Base-by-base conservation (phyloP, 2,797 vertebrate species). In the Lophotriccus pileatus region DNA sequence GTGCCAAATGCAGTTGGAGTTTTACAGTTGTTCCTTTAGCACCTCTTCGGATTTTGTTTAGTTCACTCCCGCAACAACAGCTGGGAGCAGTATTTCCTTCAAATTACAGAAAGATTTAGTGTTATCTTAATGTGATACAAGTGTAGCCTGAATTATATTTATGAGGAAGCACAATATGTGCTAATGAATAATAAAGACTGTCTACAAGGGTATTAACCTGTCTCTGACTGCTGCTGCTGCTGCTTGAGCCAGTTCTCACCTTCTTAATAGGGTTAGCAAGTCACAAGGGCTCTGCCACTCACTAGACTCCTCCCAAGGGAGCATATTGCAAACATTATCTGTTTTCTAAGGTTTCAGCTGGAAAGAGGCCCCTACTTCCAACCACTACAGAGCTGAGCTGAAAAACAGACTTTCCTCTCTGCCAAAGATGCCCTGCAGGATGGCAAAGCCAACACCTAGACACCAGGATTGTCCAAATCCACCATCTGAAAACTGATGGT, bases 131-230 rank as follows among this genome's bases (percentile, higher is more conserved):
- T 92, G 91, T 49, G 89, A 94, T 86, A 90, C 85, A 94, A 97
- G 83, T 89, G 75, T 60, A 96, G 94, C 52, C 67, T 93, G 88
- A 96, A 94, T 91, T 96, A 93, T 93, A 78, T 92, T 96, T 68
- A 89, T 76, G 63, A 88, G 82, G 89, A 96, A 90, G 87, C 79
- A 94, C 97, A 96, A 92, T 94, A 89, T 90, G 93, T 95, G 87
- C 91, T 97, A 96, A 95, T 96, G 95, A 96, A 96, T 95, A 97
- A 96, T 93, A 95, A 96, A 96, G 89, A 36, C 78, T 91, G 75
- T 12, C 56, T 93, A 66, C 43, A 85, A 84, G 78, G 55, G 20
- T 80, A 94, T 87, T 94, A 96, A 82, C 64, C 58, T 58, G 43
- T 52, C 85, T 93, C 56, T n/a, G 46, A 87, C 90, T 75, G 89